Evolutionary conservation across 2,113 vertebrate species (phyloP).

Genomic region (Hippopotamus amphibius): DNA sequence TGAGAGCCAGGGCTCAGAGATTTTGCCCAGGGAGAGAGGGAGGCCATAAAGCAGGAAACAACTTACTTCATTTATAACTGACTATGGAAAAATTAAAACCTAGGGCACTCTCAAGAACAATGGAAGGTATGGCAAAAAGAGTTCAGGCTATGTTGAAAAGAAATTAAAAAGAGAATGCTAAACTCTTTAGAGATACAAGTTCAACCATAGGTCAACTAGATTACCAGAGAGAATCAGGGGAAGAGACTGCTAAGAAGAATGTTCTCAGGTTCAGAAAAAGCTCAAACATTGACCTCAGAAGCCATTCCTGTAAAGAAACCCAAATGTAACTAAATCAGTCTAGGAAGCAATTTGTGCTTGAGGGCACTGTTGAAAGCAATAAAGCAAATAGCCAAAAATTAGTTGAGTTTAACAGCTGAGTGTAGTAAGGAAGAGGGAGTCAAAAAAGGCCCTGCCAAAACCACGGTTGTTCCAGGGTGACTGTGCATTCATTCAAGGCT

Average conservation of each 20-base stretch:
- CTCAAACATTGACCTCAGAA: background rate
- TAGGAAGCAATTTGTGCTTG: background rate
- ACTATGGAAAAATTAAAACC: background rate
- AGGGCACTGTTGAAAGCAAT: background rate
- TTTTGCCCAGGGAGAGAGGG: background rate
- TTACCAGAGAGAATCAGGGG: background rate
- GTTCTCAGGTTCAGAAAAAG: background rate
- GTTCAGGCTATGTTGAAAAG: background rate
- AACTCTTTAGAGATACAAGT: background rate
- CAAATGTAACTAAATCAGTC: background rate
- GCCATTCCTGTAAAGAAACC: too few relatives aligned
- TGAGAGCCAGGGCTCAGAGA: background rate
- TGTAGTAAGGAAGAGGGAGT: background rate
- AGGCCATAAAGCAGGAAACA: background rate
- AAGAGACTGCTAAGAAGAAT: background rate
- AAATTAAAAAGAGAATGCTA: background rate
- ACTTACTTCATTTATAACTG: background rate
- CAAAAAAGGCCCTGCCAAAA: background rate
- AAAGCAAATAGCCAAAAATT: background rate
- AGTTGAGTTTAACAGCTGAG: background rate
- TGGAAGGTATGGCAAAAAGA: background rate
- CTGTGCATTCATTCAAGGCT: background rate
- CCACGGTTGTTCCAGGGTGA: background rate
- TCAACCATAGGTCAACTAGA: background rate
- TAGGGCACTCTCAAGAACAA: background rate